These are phyloP conservation scores for Nasalis larvatus DNA, from an alignment of 2,113 vertebrate species.

Conservation along the genomic window DNA sequence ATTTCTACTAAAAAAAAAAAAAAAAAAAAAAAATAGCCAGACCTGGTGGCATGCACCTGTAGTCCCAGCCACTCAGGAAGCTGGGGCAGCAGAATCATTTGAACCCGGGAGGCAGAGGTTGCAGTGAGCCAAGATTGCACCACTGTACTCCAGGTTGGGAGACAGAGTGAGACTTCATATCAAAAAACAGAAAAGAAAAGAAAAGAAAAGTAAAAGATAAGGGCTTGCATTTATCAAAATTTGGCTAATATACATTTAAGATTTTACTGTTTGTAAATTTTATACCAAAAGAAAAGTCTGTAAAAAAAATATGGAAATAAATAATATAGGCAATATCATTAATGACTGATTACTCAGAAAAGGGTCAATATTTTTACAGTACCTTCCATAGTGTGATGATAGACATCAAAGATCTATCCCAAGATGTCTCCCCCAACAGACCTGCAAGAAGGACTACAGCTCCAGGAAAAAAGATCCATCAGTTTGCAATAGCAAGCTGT, in stretches of 20 bases:
- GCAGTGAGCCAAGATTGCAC: too few relatives aligned
- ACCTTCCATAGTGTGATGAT: neutral
- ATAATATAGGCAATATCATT: neutral
- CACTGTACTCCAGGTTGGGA: too few relatives aligned
- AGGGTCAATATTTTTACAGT: neutral
- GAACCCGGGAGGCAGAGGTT: too few relatives aligned
- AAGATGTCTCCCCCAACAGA: neutral
- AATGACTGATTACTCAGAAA: neutral
- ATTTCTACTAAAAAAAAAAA: too few relatives aligned
- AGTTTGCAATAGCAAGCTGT: neutral
- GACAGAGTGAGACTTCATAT: too few relatives aligned
- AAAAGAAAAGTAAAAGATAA: neutral
- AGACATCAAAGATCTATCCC: neutral
- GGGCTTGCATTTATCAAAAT: neutral
- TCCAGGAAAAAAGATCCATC: neutral
- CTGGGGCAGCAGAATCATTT: too few relatives aligned
- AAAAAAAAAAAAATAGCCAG: too few relatives aligned
- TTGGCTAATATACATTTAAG: neutral
- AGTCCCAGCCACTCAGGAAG: too few relatives aligned
- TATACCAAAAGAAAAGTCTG: neutral
- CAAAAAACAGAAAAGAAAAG: too few relatives aligned
- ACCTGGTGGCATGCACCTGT: too few relatives aligned
- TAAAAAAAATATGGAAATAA: neutral
- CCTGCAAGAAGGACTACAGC: neutral
- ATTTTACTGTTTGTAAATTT: neutral